Base-by-base conservation (phyloP, 2,888 invertebrate genomes). In the Phania funesta region DNA sequence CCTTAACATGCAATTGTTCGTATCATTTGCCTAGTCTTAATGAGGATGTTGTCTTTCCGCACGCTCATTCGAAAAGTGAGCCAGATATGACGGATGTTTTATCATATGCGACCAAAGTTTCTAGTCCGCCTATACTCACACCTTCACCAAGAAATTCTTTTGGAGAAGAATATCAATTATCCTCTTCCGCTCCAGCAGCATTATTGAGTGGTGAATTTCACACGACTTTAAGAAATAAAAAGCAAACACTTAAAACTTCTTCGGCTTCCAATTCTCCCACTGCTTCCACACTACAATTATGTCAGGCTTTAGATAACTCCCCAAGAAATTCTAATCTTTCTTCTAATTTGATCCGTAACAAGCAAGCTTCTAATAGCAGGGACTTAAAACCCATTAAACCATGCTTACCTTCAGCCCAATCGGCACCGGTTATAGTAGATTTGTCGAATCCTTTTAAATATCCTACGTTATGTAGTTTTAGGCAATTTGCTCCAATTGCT, bases 1-100 rank as follows among this genome's bases (percentile, higher is more conserved):
- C 91, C 0, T 71, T 91, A 11, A 90, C 90, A 16, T 91, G 90
- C 73, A 90, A 88, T 26, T 89, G 89, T 80, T 86, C 82, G 13
- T 80, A 84, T 64, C 81, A 80, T 62, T 67, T 83, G 64, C 44
- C 75, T 11, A 62, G 60, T 41, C 68, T 65, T 32, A 79, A 67
- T 29, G 75, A 78, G 24, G 84, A 84, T 8, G 68, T 84, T 16
- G 68, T 38, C 7, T 56, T 74, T n/a, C 85, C 85, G 0, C 85
- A 84, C 52, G 68, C 83, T 16, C 86, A 85, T 71, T 84, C 85
- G 8, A 86, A 85, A 64, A 86, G 85, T 74, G 75, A 85, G 41
- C 77, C 84, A 9, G 78, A 85, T 54, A 54, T 86, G 13, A 58
- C 71, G 18, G 81, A 78, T 22, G 54, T 76, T 7, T 38, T 71